Evolutionary conservation across 2,113 vertebrate genomes (phyloP).

Genomic region (Rhea pennata): DNA sequence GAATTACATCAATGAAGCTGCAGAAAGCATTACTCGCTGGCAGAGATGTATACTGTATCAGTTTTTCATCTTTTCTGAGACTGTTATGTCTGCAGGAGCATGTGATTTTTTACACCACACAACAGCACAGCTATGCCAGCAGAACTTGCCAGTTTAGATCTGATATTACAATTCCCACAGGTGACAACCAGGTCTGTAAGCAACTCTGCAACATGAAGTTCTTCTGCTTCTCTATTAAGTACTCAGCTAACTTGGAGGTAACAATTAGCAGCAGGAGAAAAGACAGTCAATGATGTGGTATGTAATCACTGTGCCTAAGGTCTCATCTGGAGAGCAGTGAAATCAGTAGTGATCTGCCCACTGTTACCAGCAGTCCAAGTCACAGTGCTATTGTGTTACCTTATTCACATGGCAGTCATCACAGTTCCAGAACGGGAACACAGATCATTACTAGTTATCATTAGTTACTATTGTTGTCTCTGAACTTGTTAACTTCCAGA

Average conservation of each 20-base stretch:
- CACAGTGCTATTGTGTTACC: background rate
- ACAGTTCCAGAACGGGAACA: background rate
- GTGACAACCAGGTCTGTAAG: background rate
- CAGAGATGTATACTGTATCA: background rate
- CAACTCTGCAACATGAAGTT: background rate
- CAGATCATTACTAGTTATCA: background rate
- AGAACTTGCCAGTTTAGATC: accelerated
- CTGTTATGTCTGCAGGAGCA: background rate
- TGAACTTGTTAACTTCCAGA: background rate
- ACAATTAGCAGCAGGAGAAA: background rate
- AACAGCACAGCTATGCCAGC: background rate
- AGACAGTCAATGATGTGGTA: background rate
- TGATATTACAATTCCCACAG: background rate
- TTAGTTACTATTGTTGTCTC: background rate
- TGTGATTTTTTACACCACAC: background rate
- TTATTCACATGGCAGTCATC: background rate
- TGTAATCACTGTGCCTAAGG: background rate
- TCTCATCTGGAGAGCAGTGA: background rate
- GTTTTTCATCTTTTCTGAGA: background rate
- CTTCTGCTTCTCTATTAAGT: background rate
- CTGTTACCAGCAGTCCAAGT: background rate
- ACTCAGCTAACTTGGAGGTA: background rate
- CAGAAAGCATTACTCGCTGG: background rate
- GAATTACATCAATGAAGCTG: background rate
- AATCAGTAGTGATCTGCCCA: background rate